phyloP scores from a whole-genome alignment of 2,888 invertebrate species.

The Andrena bucephala region DNA sequence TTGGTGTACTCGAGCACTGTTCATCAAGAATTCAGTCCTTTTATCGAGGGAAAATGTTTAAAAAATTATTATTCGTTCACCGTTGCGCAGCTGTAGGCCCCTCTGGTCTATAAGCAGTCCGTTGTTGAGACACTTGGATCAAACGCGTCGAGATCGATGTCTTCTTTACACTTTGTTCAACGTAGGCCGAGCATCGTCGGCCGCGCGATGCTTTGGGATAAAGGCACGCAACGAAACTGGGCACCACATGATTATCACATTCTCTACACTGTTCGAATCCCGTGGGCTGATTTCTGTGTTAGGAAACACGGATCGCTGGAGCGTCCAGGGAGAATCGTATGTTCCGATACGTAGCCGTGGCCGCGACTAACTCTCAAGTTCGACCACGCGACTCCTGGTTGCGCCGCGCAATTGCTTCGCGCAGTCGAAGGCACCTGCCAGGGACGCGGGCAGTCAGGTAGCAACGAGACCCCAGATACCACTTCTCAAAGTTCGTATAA shows the following conservation, averaged over 20 bases:
- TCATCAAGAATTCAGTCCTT: not conserved
- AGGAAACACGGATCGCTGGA: not conserved
- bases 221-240: not conserved
- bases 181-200: not conserved
- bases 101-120: not conserved
- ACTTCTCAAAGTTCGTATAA: slow-evolving; percentile 12
- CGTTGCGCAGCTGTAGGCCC: not conserved
- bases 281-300: slow-evolving; percentile 2
- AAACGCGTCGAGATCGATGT: not conserved
- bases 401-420: slow-evolving; percentile 70
- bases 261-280: slow-evolving; percentile 4
- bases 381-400: slow-evolving; percentile 69
- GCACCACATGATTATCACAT: slow-evolving; percentile 31
- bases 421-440: slow-evolving; percentile 61
- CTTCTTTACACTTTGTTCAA: not conserved
- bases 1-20: not conserved
- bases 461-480: slow-evolving; percentile 25
- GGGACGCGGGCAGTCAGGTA: slow-evolving; percentile 31
- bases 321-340: not conserved
- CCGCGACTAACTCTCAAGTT: slow-evolving; percentile 71
- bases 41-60: too few species aligned
- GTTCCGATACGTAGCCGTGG: slow-evolving; percentile 65
- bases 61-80: slow-evolving; percentile 14
- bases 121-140: not conserved
- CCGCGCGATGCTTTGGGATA: not conserved